Percentiles rank a stretch among this genome's conserved stretches.
These are phyloP conservation scores for Crypturellus tataupa DNA, from an alignment of 2,797 vertebrate genomes.

Conservation along the genomic window DNA sequence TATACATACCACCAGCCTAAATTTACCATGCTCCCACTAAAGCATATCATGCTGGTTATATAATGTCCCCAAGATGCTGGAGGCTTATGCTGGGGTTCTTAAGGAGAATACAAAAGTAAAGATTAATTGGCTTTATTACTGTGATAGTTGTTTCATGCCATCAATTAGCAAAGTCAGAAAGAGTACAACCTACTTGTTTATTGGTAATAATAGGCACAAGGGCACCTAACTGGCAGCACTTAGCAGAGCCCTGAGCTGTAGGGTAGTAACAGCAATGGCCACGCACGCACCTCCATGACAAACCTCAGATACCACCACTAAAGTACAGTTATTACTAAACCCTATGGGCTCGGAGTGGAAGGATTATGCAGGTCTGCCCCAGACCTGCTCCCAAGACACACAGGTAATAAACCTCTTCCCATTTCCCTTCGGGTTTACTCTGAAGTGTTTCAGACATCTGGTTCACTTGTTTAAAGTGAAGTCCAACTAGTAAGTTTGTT, in stretches of 20 bases:
- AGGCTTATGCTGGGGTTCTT: neutral
- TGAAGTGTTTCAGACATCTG: slow-evolving; percentile 38
- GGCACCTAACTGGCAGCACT: neutral
- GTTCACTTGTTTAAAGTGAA: slow-evolving; percentile 37
- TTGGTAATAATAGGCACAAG: neutral
- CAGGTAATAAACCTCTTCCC: slow-evolving; percentile 47
- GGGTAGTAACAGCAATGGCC: neutral
- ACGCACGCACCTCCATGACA: accelerated
- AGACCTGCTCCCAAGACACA: slow-evolving; percentile 42
- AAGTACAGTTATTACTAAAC: neutral
- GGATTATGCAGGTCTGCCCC: slow-evolving; percentile 44
- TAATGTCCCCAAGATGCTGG: neutral
- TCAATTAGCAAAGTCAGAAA: neutral
- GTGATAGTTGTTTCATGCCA: neutral
- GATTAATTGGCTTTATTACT: neutral
- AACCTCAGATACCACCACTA: neutral
- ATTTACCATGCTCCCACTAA: neutral
- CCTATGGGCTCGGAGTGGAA: neutral
- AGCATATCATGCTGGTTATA: neutral
- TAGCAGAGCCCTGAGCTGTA: neutral
- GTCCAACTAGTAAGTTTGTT: slow-evolving; percentile 1
- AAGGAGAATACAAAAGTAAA: neutral
- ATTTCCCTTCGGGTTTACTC: slow-evolving; percentile 49
- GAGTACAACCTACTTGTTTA: neutral
- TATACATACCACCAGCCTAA: neutral